Evolutionary conservation across 2,797 vertebrate genomes (phyloP), one percentile per base, ranked within the genome.

Genomic region (Myotis daubentonii): DNA sequence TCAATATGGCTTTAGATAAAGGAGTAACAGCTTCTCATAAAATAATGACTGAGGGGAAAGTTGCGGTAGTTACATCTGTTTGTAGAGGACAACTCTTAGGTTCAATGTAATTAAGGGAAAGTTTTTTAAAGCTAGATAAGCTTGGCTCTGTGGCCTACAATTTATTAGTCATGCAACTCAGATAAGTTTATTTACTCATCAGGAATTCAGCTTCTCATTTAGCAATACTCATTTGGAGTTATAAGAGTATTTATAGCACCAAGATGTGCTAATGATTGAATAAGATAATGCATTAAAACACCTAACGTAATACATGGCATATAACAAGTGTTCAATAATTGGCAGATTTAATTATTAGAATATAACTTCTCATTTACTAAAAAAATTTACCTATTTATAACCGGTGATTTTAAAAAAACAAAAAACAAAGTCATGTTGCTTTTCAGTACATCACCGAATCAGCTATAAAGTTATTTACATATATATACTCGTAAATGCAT

Each of bases 311-410:
- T 82, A 28, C 3, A 6, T 87, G 19, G 22, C 51, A 83, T 57
- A 92, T 62, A 71, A 20, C 71, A 86, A 88, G 47, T 25, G 19
- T 87, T 91, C 7, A 51, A 55, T 79, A 94, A 82, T 41, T 95
- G 70, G 44, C 41, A 95, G 22, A 38, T 81, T 33, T 30, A 93
- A 88, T 83, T 65, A 86, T 47, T 82, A 84, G 12, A 87, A 87
- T 66, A n/a, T 8, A 17, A 80, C 51, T 96, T 91, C 16, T 91
- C 20, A 89, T 62, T 80, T 89, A 44, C 20, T 87, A 87, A 93
- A 94, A 83, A 4, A 66, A 38, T 65, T 57, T 13, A 93, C 9
- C 15, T 75, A 62, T 76, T 90, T 75, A 51, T 44, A 92, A 81
- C 41, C 71, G 47, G 20, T 6, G 53, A 65, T 80, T 88, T 36